Conservation (phyloP, 2,113 vertebrate genomes). For the Axis porcinus region DNA sequence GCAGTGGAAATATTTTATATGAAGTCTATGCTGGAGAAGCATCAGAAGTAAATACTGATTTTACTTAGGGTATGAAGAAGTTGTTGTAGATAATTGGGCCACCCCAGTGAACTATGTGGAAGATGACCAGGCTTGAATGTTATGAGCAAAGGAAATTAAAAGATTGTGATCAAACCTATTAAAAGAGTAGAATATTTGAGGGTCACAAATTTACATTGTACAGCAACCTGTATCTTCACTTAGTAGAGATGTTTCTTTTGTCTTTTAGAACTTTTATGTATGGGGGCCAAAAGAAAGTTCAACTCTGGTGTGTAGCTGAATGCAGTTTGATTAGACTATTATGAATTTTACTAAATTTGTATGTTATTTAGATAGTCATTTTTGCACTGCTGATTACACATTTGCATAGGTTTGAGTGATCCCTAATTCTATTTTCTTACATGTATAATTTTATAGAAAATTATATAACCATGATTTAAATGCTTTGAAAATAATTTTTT, state of each 20-base stretch:
- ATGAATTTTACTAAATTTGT: not conserved
- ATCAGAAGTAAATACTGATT: not conserved
- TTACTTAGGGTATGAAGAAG: not conserved
- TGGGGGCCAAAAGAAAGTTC: not conserved
- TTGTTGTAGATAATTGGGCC: not conserved
- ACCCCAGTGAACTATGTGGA: not conserved
- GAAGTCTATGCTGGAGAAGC: not conserved
- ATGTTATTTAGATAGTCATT: too few species aligned
- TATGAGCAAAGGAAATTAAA: not conserved
- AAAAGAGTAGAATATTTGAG: not conserved
- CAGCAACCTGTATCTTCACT: not conserved
- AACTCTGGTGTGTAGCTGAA: fast-evolving
- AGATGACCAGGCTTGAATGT: not conserved
- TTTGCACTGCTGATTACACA: not conserved
- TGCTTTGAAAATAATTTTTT: not conserved
- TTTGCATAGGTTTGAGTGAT: not conserved
- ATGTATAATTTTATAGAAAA: not conserved
- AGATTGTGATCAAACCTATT: not conserved
- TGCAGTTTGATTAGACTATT: not conserved
- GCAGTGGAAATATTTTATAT: not conserved
- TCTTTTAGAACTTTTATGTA: not conserved
- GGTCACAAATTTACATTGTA: not conserved
- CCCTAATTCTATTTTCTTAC: not conserved
- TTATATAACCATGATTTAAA: not conserved
- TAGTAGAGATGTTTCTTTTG: not conserved